These are phyloP conservation scores for Myripristis jacobus DNA, from an alignment of 2,797 vertebrate species.

Conservation along the genomic window DNA sequence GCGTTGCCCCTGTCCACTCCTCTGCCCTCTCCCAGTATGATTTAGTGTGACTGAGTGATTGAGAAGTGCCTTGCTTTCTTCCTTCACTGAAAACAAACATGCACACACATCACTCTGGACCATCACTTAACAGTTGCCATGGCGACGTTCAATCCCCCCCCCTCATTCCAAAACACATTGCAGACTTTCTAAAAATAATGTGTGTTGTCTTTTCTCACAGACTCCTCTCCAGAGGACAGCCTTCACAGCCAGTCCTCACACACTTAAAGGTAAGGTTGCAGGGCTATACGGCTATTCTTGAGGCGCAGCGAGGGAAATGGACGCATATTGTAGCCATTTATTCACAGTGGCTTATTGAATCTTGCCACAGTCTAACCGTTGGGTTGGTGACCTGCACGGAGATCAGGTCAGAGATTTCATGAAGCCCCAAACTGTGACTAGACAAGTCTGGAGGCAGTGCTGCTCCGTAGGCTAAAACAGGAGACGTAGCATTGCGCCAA, in stretches of 20 bases:
- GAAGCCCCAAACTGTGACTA: slow-evolving; percentile 30
- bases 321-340: not conserved
- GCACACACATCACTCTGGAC: slow-evolving; percentile 55
- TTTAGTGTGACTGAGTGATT: slow-evolving; percentile 51
- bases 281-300: slow-evolving; percentile 12
- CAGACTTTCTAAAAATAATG: slow-evolving; percentile 87
- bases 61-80: slow-evolving; percentile 44
- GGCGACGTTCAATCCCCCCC: slow-evolving; percentile 77
- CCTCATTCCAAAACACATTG: slow-evolving; percentile 81
- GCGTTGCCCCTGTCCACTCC: slow-evolving; percentile 19
- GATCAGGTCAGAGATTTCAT: slow-evolving; percentile 23
- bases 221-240: slow-evolving; percentile 62
- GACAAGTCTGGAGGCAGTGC: slow-evolving; percentile 14
- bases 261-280: slow-evolving; percentile 39
- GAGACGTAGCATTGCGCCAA: slow-evolving; percentile 42
- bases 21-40: slow-evolving; percentile 28
- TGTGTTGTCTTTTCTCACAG: slow-evolving; percentile 64
- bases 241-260: slow-evolving; percentile 42
- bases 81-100: slow-evolving; percentile 63
- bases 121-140: slow-evolving; percentile 83
- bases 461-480: slow-evolving; percentile 30
- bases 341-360: slow-evolving; percentile 4
- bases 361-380: slow-evolving; percentile 4
- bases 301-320: slow-evolving; percentile 3
- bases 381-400: slow-evolving; percentile 32